These are phyloP conservation scores for Xiphorhynchus erythropygius DNA, from an alignment of 2,797 vertebrate genomes.

Conservation along the genomic window DNA sequence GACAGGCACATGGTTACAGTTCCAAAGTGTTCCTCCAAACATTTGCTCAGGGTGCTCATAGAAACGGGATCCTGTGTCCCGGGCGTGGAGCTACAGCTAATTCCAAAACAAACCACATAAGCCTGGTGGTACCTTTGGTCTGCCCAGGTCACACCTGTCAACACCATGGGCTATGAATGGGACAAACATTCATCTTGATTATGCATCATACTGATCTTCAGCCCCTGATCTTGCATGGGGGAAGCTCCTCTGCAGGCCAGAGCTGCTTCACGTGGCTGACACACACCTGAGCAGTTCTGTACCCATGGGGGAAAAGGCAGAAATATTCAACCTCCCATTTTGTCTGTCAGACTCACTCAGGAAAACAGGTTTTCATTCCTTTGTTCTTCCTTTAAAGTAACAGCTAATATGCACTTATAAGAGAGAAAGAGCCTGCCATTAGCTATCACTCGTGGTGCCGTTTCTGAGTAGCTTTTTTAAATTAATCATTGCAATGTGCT, in stretches of 20 bases:
- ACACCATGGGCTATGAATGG: fast-evolving
- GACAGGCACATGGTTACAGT: background rate
- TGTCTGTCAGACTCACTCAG: background rate
- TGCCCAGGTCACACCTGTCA: background rate
- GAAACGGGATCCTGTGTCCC: background rate
- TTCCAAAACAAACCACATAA: background rate
- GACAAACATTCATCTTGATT: background rate
- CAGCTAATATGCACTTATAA: background rate
- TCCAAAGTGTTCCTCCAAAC: background rate
- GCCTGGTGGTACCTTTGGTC: background rate
- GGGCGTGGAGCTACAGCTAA: background rate
- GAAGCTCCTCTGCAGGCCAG: background rate
- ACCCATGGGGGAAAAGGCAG: background rate
- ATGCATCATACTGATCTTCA: background rate
- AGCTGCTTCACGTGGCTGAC: background rate
- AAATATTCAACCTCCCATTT: background rate
- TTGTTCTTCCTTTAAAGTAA: background rate
- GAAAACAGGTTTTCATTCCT: background rate
- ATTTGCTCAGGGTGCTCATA: background rate
- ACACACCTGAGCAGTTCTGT: background rate
- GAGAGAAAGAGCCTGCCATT: background rate
- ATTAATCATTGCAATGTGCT: background rate
- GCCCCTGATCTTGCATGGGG: background rate
- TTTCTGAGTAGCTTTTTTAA: background rate
- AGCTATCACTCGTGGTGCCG: background rate